Conservation (phyloP, 2,888 invertebrate species). For the Philopedon plagiatum region DNA sequence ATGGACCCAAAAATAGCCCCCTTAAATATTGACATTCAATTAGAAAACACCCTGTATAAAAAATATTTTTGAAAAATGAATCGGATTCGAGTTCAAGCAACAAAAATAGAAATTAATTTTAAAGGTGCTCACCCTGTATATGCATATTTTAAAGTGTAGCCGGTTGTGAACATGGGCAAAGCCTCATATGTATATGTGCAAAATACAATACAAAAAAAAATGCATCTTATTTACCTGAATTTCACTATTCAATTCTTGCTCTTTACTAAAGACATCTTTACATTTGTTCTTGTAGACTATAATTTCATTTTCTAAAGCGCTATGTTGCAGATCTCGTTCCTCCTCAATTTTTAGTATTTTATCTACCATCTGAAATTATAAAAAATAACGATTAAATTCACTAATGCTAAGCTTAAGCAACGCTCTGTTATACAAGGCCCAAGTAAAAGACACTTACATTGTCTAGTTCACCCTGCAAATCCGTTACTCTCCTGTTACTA, state of each 20-base stretch:
- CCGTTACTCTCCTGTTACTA: conserved; percentile 64
- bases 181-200: no score
- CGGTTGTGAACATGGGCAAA: no score
- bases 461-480: conserved; percentile 65
- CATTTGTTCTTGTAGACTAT: conserved; percentile 60
- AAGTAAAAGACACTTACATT: conserved; percentile 50
- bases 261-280: conserved; percentile 69
- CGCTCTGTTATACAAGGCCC: no score
- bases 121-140: no score
- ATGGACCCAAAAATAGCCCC: no score
- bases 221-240: conserved; percentile 67
- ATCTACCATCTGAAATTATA: conserved; percentile 57
- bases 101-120: no score
- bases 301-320: conserved; percentile 65
- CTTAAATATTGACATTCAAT: no score
- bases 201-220: no score
- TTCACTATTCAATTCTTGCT: conserved; percentile 72
- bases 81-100: no score
- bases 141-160: no score
- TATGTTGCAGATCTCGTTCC: conserved; percentile 66
- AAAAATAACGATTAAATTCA: not conserved
- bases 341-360: conserved; percentile 66
- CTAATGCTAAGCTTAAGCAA: not conserved
- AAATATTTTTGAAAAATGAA: no score
- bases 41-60: no score